Evolutionary conservation across 2,888 invertebrate species (phyloP).

Genomic region (Acanthosepion pharaonis): DNA sequence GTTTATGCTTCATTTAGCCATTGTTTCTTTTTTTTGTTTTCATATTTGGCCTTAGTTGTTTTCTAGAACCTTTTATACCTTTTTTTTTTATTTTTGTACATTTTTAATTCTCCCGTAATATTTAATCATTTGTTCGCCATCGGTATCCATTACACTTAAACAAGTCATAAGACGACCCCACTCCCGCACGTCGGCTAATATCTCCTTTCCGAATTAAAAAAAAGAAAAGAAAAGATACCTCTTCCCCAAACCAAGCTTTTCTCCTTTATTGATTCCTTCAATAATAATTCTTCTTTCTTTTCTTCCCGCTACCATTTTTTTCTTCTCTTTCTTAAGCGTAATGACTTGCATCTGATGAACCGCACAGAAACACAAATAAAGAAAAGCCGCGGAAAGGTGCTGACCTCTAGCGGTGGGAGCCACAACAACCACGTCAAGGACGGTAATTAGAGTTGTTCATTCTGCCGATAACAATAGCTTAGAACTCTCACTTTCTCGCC

Average conservation of each 20-base stretch:
- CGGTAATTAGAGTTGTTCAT: neutral
- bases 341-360: neutral
- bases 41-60: too few species aligned
- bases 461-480: neutral
- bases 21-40: too few species aligned
- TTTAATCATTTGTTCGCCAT: neutral
- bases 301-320: neutral
- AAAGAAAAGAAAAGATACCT: neutral
- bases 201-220: neutral
- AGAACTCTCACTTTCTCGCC: neutral
- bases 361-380: neutral
- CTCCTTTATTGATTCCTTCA: neutral
- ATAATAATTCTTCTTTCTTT: neutral
- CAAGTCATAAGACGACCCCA: neutral
- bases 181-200: neutral
- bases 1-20: neutral
- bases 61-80: neutral
- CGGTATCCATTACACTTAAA: neutral
- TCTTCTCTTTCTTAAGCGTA: neutral
- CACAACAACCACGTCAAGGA: constrained; percentile 1
- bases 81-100: neutral
- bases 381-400: constrained; percentile 4
- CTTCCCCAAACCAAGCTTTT: neutral
- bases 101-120: neutral
- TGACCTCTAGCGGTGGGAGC: neutral